A percentile compares a stretch with the other conserved stretches of the same genome.
phyloP scores from a whole-genome alignment of 2,113 vertebrate species.

The Danionella cerebrum region DNA sequence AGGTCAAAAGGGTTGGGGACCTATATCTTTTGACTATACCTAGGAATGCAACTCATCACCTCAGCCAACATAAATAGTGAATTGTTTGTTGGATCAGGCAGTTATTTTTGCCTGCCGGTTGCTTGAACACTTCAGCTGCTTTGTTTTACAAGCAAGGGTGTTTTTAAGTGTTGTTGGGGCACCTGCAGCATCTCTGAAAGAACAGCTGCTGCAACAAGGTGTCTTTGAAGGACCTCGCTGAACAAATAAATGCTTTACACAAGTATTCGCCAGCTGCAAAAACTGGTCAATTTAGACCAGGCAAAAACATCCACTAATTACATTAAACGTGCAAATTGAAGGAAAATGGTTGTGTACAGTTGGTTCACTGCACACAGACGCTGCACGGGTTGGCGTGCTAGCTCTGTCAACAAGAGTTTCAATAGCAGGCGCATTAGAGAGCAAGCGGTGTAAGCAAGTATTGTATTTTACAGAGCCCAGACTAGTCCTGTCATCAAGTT shows the following conservation, averaged over 20 bases:
- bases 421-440: not conserved
- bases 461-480: constrained; percentile 19
- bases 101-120: not conserved
- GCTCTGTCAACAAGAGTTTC: constrained; percentile 24
- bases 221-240: constrained; percentile 2
- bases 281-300: not conserved
- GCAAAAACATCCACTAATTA: not conserved
- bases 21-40: too few species aligned
- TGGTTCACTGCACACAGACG: not conserved
- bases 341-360: not conserved
- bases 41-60: too few species aligned
- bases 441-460: constrained; percentile 7
- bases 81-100: too few species aligned
- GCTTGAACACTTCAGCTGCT: not conserved
- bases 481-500: constrained; percentile 31
- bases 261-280: constrained; percentile 5
- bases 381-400: not conserved
- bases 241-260: constrained; percentile 26
- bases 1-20: too few species aligned
- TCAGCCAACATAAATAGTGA: too few species aligned
- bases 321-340: not conserved
- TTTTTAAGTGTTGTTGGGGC: not conserved
- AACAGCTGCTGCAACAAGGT: constrained; percentile 36
- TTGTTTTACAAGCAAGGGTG: not conserved
- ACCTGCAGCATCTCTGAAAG: not conserved